Evolutionary conservation across 2,797 vertebrate genomes (phyloP), one percentile per base, ranked within the genome.

Genomic region (Poecile montanus): DNA sequence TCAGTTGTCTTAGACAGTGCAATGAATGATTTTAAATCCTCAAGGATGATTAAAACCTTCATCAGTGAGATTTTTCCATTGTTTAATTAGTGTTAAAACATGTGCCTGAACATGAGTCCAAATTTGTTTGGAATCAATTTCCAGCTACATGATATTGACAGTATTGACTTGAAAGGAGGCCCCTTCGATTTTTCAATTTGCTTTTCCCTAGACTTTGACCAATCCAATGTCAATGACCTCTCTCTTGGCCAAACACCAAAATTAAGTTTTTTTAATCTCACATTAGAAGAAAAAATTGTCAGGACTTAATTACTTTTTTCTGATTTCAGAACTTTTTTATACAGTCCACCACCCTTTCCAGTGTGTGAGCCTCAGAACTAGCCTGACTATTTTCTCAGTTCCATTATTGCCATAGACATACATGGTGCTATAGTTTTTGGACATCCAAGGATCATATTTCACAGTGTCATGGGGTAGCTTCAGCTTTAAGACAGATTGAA

Each of bases 151-250:
- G 36, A 73, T 79, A 81, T 2, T 81, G 79, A 42, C 11, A 17
- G 48, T 78, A 82, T 76, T 66, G 53, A 9, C 48, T 62, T 60
- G 51, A 92, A 94, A 85, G 27, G 16, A 93, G 17, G 8, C 16
- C 4, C 5, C 13, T 96, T 81, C 82, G 62, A 72, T 81, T 90
- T 93, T 92, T 72, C 74, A 79, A 80, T 89, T 75, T 80, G 36
- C 11, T 86, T 65, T 88, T 74, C 51, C 42, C 48, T 44, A 51
- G 44, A 32, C 18, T 70, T 84, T 85, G 48, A 76, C 89, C 60
- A 76, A 54, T 54, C 19, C 32, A 79, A 29, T 0, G 0, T 76
- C 60, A 87, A 40, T 67, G 72, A 76, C 12, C 9, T 10, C 18
- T 25, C 82, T 87, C 30, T 77, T 76, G 48, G 45, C 48, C 66